Conservation (phyloP, 1,140 invertebrate genomes). For the Grapholita molesta region DNA sequence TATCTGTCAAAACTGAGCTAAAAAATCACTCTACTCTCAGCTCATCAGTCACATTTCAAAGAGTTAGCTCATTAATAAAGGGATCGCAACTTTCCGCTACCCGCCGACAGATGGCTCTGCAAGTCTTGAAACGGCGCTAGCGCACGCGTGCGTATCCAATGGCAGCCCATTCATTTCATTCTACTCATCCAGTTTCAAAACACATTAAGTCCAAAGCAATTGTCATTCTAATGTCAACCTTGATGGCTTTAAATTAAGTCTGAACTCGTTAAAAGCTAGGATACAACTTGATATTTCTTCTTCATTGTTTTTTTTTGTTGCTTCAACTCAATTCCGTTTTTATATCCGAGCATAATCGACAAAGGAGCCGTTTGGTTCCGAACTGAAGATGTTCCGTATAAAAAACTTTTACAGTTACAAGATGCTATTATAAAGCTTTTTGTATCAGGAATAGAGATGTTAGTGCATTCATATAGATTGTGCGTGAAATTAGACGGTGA, state of each 20-base stretch:
- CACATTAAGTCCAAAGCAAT: neutral
- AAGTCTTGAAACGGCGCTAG: constrained; percentile 21
- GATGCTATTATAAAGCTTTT: constrained; percentile 24
- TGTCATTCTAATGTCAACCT: neutral
- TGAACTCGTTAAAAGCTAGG: neutral
- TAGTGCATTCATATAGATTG: constrained; percentile 22
- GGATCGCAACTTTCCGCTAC: constrained; percentile 16
- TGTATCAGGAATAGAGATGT: constrained; percentile 28
- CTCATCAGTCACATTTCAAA: neutral
- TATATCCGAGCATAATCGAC: constrained; percentile 48
- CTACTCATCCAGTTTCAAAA: neutral
- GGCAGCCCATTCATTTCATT: constrained; percentile 29
- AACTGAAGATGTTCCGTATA: constrained; percentile 38
- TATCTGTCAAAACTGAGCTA: no score
- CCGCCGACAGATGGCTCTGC: constrained; percentile 48
- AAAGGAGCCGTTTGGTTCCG: constrained; percentile 38
- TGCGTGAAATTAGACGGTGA: constrained; percentile 17
- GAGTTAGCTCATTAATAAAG: neutral
- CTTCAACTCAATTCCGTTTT: constrained; percentile 44
- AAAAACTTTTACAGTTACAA: constrained; percentile 38
- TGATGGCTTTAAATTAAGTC: neutral
- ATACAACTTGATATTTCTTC: constrained; percentile 1
- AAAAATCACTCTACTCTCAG: no score
- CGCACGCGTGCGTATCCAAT: constrained; percentile 38
- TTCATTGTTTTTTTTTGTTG: constrained; percentile 27